These are phyloP conservation scores for Sarcophilus harrisii DNA, from an alignment of 2,797 vertebrate species.

Conservation along the genomic window DNA sequence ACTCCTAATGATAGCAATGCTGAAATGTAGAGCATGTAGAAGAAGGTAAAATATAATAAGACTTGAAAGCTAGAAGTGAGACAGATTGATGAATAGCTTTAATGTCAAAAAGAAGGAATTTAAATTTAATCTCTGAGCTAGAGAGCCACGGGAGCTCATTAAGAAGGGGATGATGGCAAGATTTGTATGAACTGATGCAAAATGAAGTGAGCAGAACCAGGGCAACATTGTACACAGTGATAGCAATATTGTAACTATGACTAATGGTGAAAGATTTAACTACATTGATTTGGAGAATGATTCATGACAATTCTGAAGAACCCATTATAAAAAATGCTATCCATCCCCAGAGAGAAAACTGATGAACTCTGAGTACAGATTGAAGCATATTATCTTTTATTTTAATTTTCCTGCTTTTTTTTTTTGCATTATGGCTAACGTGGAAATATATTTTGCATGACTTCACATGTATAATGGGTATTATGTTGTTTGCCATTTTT, in stretches of 20 bases:
- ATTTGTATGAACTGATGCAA: not conserved
- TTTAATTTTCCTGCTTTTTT: not conserved
- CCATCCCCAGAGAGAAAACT: too few relatives aligned
- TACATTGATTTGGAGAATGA: not conserved
- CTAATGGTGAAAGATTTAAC: not conserved
- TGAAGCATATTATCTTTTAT: not conserved
- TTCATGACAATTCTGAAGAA: not conserved
- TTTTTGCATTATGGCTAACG: not conserved
- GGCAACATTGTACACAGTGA: not conserved
- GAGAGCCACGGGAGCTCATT: not conserved
- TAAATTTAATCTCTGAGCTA: not conserved
- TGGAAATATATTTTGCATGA: not conserved
- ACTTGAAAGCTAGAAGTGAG: not conserved
- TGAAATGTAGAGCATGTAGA: not conserved
- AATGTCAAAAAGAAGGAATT: not conserved
- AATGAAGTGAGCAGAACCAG: not conserved
- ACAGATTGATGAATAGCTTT: not conserved
- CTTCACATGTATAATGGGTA: not conserved
- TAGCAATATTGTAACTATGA: not conserved
- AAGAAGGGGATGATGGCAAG: not conserved
- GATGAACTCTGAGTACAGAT: not conserved
- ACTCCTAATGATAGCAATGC: too few relatives aligned
- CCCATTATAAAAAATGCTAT: not conserved
- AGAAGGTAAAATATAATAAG: not conserved
- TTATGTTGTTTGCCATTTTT: not conserved